A percentile compares a stretch with the other conserved stretches of the same genome.
Evolutionary conservation across 2,797 vertebrate species (phyloP).

Genomic region (Rhabdomys pumilio): DNA sequence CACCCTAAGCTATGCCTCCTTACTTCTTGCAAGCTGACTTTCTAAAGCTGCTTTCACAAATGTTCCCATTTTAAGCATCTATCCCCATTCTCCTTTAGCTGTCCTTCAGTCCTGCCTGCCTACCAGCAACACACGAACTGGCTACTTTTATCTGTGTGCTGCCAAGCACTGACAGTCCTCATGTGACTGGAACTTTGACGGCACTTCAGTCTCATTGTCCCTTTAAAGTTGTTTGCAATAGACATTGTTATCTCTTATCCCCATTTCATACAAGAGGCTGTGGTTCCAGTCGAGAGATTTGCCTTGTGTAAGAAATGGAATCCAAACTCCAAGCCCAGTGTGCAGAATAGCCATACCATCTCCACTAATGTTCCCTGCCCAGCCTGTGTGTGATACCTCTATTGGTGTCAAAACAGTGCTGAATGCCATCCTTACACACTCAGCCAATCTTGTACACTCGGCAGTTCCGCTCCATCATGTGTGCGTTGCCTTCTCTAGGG

Average conservation of each 20-base stretch:
- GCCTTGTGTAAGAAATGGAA: neutral
- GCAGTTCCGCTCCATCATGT: neutral
- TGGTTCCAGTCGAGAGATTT: neutral
- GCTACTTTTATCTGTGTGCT: neutral
- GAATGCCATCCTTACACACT: neutral
- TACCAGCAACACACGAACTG: neutral
- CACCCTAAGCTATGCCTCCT: neutral
- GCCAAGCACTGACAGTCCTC: neutral
- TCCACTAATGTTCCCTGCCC: neutral
- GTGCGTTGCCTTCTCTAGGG: neutral
- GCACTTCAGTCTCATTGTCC: neutral
- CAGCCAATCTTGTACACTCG: neutral
- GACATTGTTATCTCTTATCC: neutral
- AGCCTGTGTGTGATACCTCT: neutral
- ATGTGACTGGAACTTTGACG: neutral
- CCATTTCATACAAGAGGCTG: neutral
- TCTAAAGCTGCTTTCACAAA: neutral
- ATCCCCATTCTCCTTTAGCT: neutral
- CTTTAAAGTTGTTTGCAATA: constrained; percentile 1
- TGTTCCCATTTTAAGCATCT: neutral
- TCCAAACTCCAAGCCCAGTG: neutral
- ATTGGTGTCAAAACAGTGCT: neutral
- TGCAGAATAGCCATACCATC: neutral
- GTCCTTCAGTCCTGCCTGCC: neutral
- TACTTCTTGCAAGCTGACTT: neutral